Evolutionary conservation across 2,888 invertebrate species (phyloP).

Genomic region (Lasioglossum morio): DNA sequence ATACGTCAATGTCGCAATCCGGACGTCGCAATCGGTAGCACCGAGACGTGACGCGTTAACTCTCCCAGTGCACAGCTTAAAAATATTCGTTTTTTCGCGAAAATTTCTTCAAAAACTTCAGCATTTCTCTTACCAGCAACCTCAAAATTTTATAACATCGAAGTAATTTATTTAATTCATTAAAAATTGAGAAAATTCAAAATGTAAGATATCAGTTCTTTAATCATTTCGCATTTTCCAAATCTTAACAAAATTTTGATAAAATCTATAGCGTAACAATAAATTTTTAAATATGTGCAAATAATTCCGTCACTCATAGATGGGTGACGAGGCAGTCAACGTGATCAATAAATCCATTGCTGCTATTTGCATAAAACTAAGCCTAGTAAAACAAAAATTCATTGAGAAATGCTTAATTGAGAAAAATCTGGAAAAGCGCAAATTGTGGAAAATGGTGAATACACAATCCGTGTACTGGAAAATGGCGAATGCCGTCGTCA

Average conservation of each 20-base stretch:
- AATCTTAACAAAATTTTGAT: too few species aligned
- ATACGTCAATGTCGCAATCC: conserved; percentile 9
- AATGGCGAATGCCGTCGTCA: conserved; percentile 25
- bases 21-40: background rate
- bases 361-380: background rate
- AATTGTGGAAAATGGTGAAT: too few species aligned
- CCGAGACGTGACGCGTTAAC: background rate
- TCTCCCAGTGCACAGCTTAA: background rate
- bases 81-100: background rate
- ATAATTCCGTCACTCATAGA: too few species aligned
- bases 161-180: background rate
- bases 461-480: background rate
- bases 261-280: too few species aligned
- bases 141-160: background rate
- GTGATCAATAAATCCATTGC: background rate
- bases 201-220: too few species aligned
- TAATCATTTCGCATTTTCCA: too few species aligned
- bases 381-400: too few species aligned
- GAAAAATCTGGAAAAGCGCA: too few species aligned
- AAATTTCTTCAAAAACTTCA: background rate
- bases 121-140: too few species aligned
- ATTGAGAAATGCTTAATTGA: too few species aligned
- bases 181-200: background rate
- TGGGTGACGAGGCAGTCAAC: too few species aligned
- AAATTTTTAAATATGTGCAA: too few species aligned